These are phyloP conservation scores for Tupaia chinensis DNA, from an alignment of 2,113 vertebrate genomes.

Conservation along the genomic window DNA sequence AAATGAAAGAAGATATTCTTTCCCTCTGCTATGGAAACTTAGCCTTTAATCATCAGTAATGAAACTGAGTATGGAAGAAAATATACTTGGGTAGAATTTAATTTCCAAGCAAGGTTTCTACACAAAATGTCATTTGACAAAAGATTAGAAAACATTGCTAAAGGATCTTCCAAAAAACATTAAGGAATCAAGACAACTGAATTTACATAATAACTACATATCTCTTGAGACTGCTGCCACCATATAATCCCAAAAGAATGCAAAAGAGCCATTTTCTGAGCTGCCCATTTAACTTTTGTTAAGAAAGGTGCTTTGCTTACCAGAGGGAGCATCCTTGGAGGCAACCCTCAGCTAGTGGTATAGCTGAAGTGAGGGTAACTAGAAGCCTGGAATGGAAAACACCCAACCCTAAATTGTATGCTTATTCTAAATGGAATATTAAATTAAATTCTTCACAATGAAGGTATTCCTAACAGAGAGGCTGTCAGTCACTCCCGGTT, in stretches of 20 bases:
- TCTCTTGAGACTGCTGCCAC: constrained; percentile 34
- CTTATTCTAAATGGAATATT: constrained; percentile 89
- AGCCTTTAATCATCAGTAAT: constrained; percentile 38
- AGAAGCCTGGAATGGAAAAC: constrained; percentile 77
- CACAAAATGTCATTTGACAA: constrained; percentile 50
- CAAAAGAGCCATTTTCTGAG: constrained; percentile 46
- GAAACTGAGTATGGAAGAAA: constrained; percentile 39
- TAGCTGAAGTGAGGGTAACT: constrained; percentile 78
- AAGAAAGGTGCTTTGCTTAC: constrained; percentile 44
- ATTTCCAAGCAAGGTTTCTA: constrained; percentile 55
- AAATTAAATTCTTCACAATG: constrained; percentile 88
- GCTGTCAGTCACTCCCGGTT: constrained; percentile 88
- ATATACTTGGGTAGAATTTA: constrained; percentile 53
- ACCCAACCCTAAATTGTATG: constrained; percentile 85
- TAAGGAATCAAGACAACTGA: constrained; percentile 65
- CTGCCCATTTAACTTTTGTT: constrained; percentile 69
- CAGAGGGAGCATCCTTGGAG: constrained; percentile 44
- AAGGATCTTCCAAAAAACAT: constrained; percentile 42
- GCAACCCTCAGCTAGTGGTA: constrained; percentile 38
- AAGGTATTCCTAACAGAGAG: constrained; percentile 90
- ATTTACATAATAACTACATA: constrained; percentile 56
- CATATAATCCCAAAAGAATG: constrained; percentile 56
- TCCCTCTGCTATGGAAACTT: constrained; percentile 37
- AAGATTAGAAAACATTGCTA: constrained; percentile 47
- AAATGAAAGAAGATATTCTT: constrained; percentile 22